phyloP scores from a whole-genome alignment of 2,797 vertebrate genomes.

The Euphonia xanthogaster region DNA sequence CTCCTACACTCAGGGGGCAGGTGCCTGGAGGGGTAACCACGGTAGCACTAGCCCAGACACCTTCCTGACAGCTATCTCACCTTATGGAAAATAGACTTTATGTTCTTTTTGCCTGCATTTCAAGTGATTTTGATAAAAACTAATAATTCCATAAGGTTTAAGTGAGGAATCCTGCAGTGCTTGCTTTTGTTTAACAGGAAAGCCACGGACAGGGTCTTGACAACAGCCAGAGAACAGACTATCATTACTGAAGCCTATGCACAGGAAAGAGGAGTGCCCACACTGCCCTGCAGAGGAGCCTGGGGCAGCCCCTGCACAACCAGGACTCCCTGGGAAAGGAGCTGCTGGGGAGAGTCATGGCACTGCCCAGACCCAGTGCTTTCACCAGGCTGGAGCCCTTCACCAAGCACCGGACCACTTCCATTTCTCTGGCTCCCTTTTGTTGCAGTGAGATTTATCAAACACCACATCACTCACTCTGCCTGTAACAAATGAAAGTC shows the following conservation, averaged over 20 bases:
- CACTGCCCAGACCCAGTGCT: not conserved
- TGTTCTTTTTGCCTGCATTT: not conserved
- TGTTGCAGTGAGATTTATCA: not conserved
- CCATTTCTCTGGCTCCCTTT: not conserved
- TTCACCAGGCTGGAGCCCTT: not conserved
- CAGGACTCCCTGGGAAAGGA: not conserved
- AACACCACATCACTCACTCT: not conserved
- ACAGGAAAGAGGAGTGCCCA: not conserved
- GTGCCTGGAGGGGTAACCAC: not conserved
- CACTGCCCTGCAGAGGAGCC: not conserved
- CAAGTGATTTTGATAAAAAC: not conserved
- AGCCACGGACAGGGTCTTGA: not conserved
- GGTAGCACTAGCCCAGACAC: not conserved
- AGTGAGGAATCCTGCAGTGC: not conserved
- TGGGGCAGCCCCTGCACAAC: not conserved
- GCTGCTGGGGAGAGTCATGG: fast-evolving
- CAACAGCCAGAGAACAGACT: not conserved
- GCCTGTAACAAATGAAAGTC: not conserved
- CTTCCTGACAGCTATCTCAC: not conserved
- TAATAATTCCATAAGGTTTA: not conserved
- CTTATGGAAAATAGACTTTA: not conserved
- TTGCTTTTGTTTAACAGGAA: not conserved
- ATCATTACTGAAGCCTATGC: not conserved
- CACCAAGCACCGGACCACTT: fast-evolving
- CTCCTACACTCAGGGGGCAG: not conserved